Evolutionary conservation across 2,888 invertebrate genomes (phyloP), one percentile per base, ranked within the genome.

Genomic region (Willowsia nigromaculata): DNA sequence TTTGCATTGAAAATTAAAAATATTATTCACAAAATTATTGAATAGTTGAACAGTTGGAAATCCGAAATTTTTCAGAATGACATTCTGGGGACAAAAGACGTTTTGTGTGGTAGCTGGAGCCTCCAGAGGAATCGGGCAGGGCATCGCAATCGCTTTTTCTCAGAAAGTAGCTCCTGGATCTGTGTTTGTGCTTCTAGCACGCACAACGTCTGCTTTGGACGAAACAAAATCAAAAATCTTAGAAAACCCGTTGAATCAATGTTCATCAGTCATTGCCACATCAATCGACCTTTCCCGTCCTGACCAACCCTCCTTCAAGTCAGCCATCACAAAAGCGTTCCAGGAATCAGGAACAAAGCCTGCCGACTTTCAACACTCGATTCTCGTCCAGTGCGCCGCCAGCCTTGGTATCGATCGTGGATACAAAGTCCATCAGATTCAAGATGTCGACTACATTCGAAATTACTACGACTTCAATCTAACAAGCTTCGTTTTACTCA

Each of bases 101-200:
- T 94, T 94, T 74, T 94, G 94, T 88, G 90, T 98, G 59, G 94
- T 98, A 43, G 97, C 98, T 13, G 98, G 98, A 13, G 97, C 97
- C 0, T 97, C 97, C 76, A 95, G 96, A 93, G 98, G 98, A 59
- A 97, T 98, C 89, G 98, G 98, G 6, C 95, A 95, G 92, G 95
- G 96, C 85, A 95, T 98, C 86, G 96, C 97, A 0, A 94, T 96
- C 71, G 96, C 96, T 93, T 94, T 97, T 90, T 95, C 96, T 0
- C 95, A 95, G 90, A 94, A 95, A 76, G 94, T 98, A 15, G 95
- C 95, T 40, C 94, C 95, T 1, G 95, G 95, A 22, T 98, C 98
- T 0, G 93, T 96, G 37, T 94, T 97, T 93, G 94, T 98, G 9
- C 94, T 98, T 30, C 93, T 97, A 37, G 98, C 98, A 9, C 95